Percentiles rank a stretch among this genome's conserved stretches.
phyloP scores from a whole-genome alignment of 2,113 vertebrate species.

The Calonectris borealis region DNA sequence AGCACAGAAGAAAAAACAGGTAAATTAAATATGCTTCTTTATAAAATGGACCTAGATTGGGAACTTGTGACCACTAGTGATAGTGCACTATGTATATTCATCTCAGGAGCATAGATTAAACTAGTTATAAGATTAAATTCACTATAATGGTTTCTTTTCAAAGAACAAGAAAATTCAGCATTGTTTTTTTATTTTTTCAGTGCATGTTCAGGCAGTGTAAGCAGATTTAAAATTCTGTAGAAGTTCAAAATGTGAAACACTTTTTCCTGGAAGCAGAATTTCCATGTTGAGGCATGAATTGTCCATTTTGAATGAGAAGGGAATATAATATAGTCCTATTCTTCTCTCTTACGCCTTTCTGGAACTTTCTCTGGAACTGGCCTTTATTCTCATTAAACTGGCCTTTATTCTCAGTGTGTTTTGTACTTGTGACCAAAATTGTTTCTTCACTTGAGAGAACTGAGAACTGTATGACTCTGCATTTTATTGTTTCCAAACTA shows the following conservation, averaged over 20 bases:
- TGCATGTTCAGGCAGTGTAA: neutral
- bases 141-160: neutral
- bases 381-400: neutral
- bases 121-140: neutral
- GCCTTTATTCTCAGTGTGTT: neutral
- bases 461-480: neutral
- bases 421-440: neutral
- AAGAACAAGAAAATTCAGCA: neutral
- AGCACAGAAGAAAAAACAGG: conserved; percentile 94
- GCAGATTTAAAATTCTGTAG: neutral
- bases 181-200: neutral
- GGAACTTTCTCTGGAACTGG: neutral
- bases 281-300: neutral
- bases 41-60: conserved; percentile 35
- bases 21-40: conserved; percentile 68
- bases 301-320: neutral
- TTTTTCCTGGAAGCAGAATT: neutral
- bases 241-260: neutral
- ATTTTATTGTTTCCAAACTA: neutral
- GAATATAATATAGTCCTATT: neutral
- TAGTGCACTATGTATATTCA: neutral
- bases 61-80: neutral
- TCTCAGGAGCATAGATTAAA: neutral
- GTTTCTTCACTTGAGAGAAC: neutral
- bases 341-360: neutral